Conservation (phyloP, 2,797 vertebrate genomes). For the Microctenopoma lineatum region DNA sequence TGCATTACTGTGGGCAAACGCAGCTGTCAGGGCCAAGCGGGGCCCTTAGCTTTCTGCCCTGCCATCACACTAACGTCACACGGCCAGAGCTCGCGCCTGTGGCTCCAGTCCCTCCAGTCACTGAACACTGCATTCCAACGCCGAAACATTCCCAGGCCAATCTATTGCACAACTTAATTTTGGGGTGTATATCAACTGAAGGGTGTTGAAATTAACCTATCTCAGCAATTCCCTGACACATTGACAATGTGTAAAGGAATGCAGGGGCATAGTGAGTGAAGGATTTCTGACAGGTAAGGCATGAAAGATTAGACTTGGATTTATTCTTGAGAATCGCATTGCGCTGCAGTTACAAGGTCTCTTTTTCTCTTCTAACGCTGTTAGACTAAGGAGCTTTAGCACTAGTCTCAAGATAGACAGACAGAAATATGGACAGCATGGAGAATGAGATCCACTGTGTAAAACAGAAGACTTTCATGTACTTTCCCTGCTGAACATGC, state of each 20-base stretch:
- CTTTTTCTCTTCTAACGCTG: conserved; percentile 76
- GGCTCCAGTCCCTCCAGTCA: conserved; percentile 62
- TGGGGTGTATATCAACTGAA: conserved; percentile 64
- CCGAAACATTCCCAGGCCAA: conserved; percentile 72
- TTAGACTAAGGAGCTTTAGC: conserved; percentile 80
- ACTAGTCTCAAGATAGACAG: conserved; percentile 77
- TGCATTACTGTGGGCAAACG: conserved; percentile 77
- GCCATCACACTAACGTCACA: conserved; percentile 77
- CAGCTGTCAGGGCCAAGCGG: conserved; percentile 81
- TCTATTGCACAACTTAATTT: conserved; percentile 76
- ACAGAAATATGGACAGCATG: conserved; percentile 82
- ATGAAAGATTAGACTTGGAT: conserved; percentile 80
- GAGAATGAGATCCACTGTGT: conserved; percentile 83
- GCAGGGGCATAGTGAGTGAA: conserved; percentile 60
- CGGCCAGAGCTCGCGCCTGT: conserved; percentile 66
- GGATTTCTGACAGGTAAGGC: conserved; percentile 76
- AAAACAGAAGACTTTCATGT: conserved; percentile 85
- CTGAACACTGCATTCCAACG: conserved; percentile 75
- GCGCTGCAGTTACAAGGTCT: conserved; percentile 75
- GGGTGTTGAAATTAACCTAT: conserved; percentile 80
- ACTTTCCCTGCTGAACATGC: conserved; percentile 81
- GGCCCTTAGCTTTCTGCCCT: conserved; percentile 76
- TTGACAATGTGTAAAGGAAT: conserved; percentile 74
- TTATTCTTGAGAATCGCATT: conserved; percentile 72
- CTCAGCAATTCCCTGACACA: conserved; percentile 75